Base-by-base conservation (phyloP, 1,140 invertebrate species). In the Drosophila carrolli region DNA sequence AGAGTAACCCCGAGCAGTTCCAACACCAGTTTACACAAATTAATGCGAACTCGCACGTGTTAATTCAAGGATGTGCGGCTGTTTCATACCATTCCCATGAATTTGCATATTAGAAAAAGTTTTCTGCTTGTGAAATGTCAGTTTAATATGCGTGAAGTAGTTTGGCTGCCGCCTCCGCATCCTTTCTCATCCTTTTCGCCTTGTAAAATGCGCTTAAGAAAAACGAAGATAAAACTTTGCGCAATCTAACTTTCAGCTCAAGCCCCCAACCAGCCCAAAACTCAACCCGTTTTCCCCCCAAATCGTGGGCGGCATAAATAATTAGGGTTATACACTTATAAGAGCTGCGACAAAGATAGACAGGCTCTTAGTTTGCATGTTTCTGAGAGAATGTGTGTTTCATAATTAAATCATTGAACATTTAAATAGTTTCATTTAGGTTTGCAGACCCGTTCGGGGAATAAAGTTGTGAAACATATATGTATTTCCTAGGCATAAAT, bases 51-150 rank as follows among this genome's bases (percentile, higher is more conserved):
- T 88, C 84, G 83, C 83, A 88, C 83, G 83, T 88, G 83, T 88
- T 88, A 88, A 88, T 88, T 88, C 83, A 83, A 88, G 83, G 84
- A 88, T 88, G 83, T 86, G 67, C 67, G 58, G 57, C 59, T 70
- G 78, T 66, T 83, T 89, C 82, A 80, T 67, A 56, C 76, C 53
- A 40, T 54, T 72, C 23, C 56, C 53, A 83, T 88, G 75, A 88
- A 88, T 88, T 88, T 88, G 84, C 83, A 88, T 88, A 88, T 88
- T 88, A 83, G 83, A 88, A 88, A 86, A 88, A 89, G 83, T 88
- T 88, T 88, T 86, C 43, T 67, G 79, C 83, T 83, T 88, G 71
- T 70, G 79, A 86, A 88, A 86, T 88, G 83, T 81, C 83, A 88
- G 83, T 80, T 88, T 89, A 88, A 88, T 88, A 88, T 88, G 83